Base-by-base conservation (phyloP, 2,888 invertebrate genomes). In the Andricus curvator region DNA sequence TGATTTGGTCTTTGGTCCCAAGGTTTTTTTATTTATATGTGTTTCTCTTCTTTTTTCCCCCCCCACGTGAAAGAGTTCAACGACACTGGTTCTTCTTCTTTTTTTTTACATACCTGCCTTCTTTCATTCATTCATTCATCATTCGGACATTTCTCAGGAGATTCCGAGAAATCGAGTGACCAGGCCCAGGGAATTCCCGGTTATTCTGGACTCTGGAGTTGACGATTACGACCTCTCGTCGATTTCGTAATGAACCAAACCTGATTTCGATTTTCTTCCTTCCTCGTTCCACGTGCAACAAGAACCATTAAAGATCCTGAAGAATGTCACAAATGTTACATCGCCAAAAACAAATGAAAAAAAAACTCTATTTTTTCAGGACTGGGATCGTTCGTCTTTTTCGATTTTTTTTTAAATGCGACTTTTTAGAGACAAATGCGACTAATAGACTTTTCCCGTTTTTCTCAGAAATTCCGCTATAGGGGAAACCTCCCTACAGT, bases 301-400 rank as follows among this genome's bases (percentile, higher is more conserved):
- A 80, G 68, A 77, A 78, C 64, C 68, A 67, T 68, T 78, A 80
- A 78, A 15, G 74, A 68, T 67, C 74, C 70, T 74, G 22, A 68
- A 66, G 67, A 74, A 80, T 78, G 37, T 79, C 78, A 41, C 3
- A n/a, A 67, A 79, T 77, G 37, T 79, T 78, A 51, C 4, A 60
- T 22, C 4, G 4, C 4, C 11, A 60, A 22, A 60, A 60, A 22
- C 11, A 22, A 22, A 60, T 22, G 22, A 4, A 60, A n/a, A n/a
- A 44, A 44, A 44, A 15, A 44, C 2, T 2, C 2, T 11, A 1
- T 41, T 41, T 11, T 11, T 41, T 29, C 29, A 29, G 29, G 29
- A 29, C 29, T 29, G 2, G 29, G 29, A 29, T 29, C 29, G 29
- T 29, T 2, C 4, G 29, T 2, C 2, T 29, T 2, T 29, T 29